Base-by-base conservation (phyloP, 1,140 invertebrate genomes). In the Dreissena rostriformis region DNA sequence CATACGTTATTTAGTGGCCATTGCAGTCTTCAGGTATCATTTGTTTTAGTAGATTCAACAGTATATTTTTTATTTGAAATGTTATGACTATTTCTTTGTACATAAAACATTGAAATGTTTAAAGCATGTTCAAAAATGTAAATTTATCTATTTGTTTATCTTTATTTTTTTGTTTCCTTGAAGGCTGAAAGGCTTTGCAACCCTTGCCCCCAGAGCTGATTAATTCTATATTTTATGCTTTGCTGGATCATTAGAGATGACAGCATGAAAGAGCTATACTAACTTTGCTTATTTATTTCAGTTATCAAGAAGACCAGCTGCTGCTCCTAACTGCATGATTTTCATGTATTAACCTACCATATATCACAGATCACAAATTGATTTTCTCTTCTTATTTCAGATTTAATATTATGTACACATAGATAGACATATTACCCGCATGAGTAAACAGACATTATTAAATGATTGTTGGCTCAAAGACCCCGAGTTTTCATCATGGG, bases 381-480 rank as follows among this genome's bases (percentile, higher is more conserved):
- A 57, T 57, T 57, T 14, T 14, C 12, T 57, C 19, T 14, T 19
- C 19, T 19, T 57, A 19, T 57, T 57, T 57, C 53, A 57, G 53
- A 19, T 19, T 57, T 19, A 14, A 14, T 19, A 12, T 57, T 57
- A 19, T 57, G 12, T 14, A 19, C 53, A 57, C 19, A 57, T 19
- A 57, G 19, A 57, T 57, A 14, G 19, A 57, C 53, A 57, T 14
- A 57, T 57, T n/a, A n/a, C n/a, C n/a, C n/a, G n/a, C n/a, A 57
- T 57, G 53, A 57, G 53, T 57, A 76, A 76, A 76, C 73, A 76
- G 29, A 24, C 73, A 63, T 22, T 26, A 14, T 76, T 76, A 19
- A 76, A 76, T 76, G 26, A 76, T 24, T 61, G 28, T 22, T 76
- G 73, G 73, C 28, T 76, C 19, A 67, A 12, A 15, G n/a, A 55